These are phyloP conservation scores for Lepidurus couesii DNA, from an alignment of 1,140 invertebrate genomes.

Conservation along the genomic window DNA sequence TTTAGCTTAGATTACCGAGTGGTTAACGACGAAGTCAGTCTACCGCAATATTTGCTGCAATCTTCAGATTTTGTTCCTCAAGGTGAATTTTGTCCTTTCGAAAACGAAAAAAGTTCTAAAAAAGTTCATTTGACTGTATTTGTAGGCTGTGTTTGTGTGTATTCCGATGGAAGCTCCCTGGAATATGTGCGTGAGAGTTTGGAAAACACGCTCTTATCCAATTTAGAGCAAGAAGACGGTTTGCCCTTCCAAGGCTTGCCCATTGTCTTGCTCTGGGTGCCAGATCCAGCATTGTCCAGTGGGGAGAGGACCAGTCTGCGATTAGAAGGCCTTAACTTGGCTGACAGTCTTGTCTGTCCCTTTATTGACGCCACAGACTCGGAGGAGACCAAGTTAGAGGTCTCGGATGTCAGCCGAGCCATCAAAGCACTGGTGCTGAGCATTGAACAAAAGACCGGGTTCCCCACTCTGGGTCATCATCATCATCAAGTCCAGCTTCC, in stretches of 20 bases:
- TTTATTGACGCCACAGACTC: slow-evolving; percentile 29
- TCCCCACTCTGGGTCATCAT: slow-evolving; percentile 64
- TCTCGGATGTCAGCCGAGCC: slow-evolving; percentile 61
- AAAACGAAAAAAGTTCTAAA: slow-evolving; percentile 12
- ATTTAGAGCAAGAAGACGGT: slow-evolving; percentile 83
- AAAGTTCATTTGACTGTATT: slow-evolving; percentile 31
- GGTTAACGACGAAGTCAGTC: slow-evolving; percentile 75
- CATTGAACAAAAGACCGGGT: slow-evolving; percentile 64
- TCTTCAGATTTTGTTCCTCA: slow-evolving; percentile 70
- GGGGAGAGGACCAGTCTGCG: slow-evolving; percentile 72
- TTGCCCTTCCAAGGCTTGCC: slow-evolving; percentile 78
- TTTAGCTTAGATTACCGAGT: slow-evolving; percentile 78
- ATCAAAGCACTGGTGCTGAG: slow-evolving; percentile 66
- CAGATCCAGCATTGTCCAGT: slow-evolving; percentile 74
- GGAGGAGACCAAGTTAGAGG: slow-evolving; percentile 48
- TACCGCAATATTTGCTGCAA: slow-evolving; percentile 68
- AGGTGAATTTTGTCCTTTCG: slow-evolving; percentile 48
- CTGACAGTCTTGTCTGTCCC: slow-evolving; percentile 54
- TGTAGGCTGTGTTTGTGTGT: slow-evolving; percentile 61
- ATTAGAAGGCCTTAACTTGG: slow-evolving; percentile 83
- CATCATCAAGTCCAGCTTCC: slow-evolving; percentile 35
- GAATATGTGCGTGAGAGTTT: slow-evolving; percentile 86
- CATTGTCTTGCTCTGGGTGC: slow-evolving; percentile 82
- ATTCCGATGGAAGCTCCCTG: slow-evolving; percentile 82
- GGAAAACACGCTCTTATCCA: slow-evolving; percentile 83